A percentile compares a stretch with the other conserved stretches of the same genome.
These are phyloP conservation scores for Potamilus streckersoni DNA, from an alignment of 1,140 invertebrate species.

Conservation along the genomic window DNA sequence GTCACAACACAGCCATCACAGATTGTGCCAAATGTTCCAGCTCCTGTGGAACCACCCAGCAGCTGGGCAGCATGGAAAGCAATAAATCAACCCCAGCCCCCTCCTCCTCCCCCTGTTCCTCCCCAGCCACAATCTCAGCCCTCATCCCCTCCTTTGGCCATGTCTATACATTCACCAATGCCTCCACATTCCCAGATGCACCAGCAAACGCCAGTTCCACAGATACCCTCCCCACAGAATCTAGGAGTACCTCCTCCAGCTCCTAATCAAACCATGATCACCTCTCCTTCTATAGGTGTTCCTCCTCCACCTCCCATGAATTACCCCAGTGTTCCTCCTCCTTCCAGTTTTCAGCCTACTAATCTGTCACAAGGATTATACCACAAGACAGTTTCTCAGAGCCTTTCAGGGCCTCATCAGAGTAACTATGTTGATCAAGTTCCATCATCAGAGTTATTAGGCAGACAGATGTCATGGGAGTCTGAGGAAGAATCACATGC, in stretches of 20 bases:
- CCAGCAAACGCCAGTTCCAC: too few species aligned
- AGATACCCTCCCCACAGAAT: too few species aligned
- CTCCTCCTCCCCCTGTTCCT: constrained; percentile 9
- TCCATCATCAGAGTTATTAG: too few species aligned
- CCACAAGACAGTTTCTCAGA: not conserved
- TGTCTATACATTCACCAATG: too few species aligned
- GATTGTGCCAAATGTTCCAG: constrained; percentile 4
- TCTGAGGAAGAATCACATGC: constrained; percentile 8
- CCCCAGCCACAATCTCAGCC: not conserved
- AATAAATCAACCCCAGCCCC: not conserved
- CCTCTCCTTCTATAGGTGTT: not conserved
- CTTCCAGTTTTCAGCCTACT: not conserved
- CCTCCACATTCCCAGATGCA: too few species aligned
- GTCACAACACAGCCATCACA: not conserved
- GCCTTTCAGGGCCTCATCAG: constrained; percentile 1
- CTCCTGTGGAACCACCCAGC: constrained; percentile 9
- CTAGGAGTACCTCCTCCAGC: too few species aligned
- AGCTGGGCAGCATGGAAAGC: constrained; percentile 27
- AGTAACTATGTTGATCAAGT: too few species aligned
- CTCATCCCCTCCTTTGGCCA: not conserved
- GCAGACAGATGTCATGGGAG: too few species aligned
- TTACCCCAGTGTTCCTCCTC: constrained; percentile 24
- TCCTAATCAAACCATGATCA: too few species aligned
- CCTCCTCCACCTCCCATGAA: constrained; percentile 21
- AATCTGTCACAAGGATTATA: not conserved